Base-by-base conservation (phyloP, 2,797 vertebrate genomes). In the Manis pentadactyla region DNA sequence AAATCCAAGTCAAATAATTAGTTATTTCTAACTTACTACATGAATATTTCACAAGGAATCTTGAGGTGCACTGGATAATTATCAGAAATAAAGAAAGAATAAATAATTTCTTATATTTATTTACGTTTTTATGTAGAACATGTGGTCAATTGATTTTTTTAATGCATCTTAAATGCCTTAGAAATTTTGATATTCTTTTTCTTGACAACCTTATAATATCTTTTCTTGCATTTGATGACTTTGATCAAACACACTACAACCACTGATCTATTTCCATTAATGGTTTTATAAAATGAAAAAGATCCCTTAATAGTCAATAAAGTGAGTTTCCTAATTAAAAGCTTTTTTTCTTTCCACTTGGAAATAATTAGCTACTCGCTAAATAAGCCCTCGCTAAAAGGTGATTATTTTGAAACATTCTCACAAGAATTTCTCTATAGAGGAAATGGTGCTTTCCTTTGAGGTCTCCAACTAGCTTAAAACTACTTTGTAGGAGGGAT, bases 361-460 rank as follows among this genome's bases (percentile, higher is more conserved):
- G 49, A 87, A 87, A 34, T 83, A 78, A 92, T 96, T 66, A 95
- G 57, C 75, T 90, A 39, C 37, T 39, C 37, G 37, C 37, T 39
- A 39, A 39, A 39, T 39, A 39, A 39, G 5, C 37, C 37, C 37
- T 39, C 37, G 4, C 37, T 39, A 39, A 39, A 39, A 39, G 37
- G 37, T 39, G 37, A 39, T 39, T 39, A 39, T 63, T 81, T 73
- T 87, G 49, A 61, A 71, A 73, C 49, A 69, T 96, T 77, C 78
- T 96, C 46, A 61, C 39, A 86, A 85, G 73, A 82, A 42, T 85
- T 87, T 86, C 19, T 79, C 69, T 49, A 2, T 31, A 68, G 42
- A 87, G 75, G 75, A 95, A 95, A 68, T 87, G 87, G 66, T 34
- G 61, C 81, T 96, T 94, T 83, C 64, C 51, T 69, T 78, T 69